Evolutionary conservation across 2,888 invertebrate species (phyloP).

Genomic region (Yponomeuta cagnagella): DNA sequence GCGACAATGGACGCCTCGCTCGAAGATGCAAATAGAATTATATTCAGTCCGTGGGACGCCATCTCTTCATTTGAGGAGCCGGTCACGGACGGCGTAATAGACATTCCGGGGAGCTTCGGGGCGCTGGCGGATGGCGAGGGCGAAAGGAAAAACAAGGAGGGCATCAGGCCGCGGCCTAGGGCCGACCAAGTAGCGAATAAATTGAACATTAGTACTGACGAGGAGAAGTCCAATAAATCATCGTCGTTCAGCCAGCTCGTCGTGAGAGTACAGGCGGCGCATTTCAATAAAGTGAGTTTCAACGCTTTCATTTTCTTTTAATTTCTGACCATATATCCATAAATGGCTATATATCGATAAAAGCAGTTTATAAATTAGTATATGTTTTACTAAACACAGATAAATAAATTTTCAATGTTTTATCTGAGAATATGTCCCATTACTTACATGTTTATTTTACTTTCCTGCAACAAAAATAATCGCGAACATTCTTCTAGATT

Average conservation of each 20-base stretch:
- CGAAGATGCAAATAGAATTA: conserved; percentile 72
- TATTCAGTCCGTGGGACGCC: conserved; percentile 72
- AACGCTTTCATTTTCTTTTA: background rate
- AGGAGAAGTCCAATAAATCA: conserved; percentile 70
- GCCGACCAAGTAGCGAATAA: conserved; percentile 60
- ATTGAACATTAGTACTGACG: conserved; percentile 64
- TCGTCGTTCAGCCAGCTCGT: conserved; percentile 69
- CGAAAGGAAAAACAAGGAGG: conserved; percentile 52
- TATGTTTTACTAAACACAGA: no score
- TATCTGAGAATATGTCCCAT: no score
- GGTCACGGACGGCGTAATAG: conserved; percentile 59
- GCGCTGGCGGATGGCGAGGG: conserved; percentile 37
- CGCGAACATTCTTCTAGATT: no score
- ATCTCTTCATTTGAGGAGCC: conserved; percentile 63
- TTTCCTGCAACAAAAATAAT: no score
- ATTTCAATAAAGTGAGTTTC: conserved; percentile 64
- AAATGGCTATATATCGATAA: no score
- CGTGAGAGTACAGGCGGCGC: conserved; percentile 66
- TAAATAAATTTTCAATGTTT: no score
- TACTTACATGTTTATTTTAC: no score
- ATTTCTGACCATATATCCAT: background rate
- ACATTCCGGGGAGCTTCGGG: conserved; percentile 60
- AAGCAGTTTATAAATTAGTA: no score
- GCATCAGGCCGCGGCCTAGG: conserved; percentile 36
- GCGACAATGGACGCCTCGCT: conserved; percentile 63